These are phyloP conservation scores for Lamellibrachia luymesi DNA, from an alignment of 1,140 invertebrate species.

Conservation along the genomic window DNA sequence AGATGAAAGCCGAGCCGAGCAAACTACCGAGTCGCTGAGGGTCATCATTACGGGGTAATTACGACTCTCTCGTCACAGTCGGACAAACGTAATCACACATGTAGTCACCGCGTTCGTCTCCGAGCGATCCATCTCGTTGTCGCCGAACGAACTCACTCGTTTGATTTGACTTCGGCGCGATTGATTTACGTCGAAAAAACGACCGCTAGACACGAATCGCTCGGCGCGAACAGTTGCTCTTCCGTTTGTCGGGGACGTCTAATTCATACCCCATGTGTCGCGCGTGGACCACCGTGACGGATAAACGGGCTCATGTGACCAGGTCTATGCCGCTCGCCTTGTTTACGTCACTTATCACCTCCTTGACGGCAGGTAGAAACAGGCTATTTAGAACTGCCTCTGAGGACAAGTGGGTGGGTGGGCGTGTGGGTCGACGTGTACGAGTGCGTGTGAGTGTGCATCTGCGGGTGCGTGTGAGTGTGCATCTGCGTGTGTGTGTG, in stretches of 20 bases:
- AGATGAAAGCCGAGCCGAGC: background rate
- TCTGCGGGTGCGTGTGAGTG: too few species aligned
- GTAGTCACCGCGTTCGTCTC: background rate
- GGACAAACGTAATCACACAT: background rate
- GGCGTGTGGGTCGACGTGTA: too few species aligned
- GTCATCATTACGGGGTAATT: background rate
- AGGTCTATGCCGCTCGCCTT: background rate
- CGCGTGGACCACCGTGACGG: background rate
- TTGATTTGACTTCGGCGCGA: background rate
- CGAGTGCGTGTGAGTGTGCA: too few species aligned
- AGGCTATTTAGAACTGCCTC: background rate
- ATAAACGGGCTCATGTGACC: background rate
- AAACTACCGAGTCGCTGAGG: background rate
- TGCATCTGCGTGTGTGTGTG: too few species aligned
- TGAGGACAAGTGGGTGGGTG: background rate
- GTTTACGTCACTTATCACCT: background rate
- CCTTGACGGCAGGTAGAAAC: background rate
- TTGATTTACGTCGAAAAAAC: background rate
- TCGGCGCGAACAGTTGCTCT: background rate
- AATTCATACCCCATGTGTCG: background rate
- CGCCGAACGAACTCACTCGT: background rate
- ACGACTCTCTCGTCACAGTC: background rate
- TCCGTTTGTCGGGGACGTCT: background rate
- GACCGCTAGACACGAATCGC: background rate
- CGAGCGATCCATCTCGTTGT: background rate